Evolutionary conservation across 2,888 invertebrate genomes (phyloP).

Genomic region (Acrocyrtus sp.): DNA sequence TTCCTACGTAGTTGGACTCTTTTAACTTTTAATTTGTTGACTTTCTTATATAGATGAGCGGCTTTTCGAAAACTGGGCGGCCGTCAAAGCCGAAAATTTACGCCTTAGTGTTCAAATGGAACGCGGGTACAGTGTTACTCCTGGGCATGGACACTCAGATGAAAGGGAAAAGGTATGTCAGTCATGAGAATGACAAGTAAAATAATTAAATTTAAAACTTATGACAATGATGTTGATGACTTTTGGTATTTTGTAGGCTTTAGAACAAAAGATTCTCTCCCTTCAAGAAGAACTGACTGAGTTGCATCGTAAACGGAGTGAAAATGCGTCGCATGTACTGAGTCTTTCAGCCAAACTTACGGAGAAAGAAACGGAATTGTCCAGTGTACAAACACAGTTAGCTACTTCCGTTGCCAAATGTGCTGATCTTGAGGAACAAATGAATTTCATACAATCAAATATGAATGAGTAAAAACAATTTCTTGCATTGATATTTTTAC

Average conservation of each 20-base stretch:
- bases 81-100: constrained; percentile 83
- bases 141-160: constrained; percentile 63
- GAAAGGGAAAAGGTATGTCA: constrained; percentile 61
- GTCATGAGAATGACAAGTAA: neutral
- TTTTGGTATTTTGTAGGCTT: constrained; percentile 64
- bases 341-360: constrained; percentile 87
- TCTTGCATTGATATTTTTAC: no score
- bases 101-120: constrained; percentile 88
- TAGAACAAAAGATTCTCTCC: constrained; percentile 86
- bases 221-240: neutral
- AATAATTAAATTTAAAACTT: constrained; percentile 1
- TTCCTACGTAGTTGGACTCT: neutral
- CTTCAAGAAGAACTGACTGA: constrained; percentile 95
- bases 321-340: constrained; percentile 93
- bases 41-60: constrained; percentile 76
- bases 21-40: constrained; percentile 1
- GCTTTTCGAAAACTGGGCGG: constrained; percentile 84
- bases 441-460: constrained; percentile 55
- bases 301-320: constrained; percentile 87
- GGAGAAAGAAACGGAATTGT: constrained; percentile 81
- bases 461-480: constrained; percentile 60
- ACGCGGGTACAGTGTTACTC: constrained; percentile 71
- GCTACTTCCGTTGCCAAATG: constrained; percentile 59
- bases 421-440: constrained; percentile 60
- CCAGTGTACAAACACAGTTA: constrained; percentile 48